Conservation (phyloP, 2,113 vertebrate species). For the Hypanus sabinus region DNA sequence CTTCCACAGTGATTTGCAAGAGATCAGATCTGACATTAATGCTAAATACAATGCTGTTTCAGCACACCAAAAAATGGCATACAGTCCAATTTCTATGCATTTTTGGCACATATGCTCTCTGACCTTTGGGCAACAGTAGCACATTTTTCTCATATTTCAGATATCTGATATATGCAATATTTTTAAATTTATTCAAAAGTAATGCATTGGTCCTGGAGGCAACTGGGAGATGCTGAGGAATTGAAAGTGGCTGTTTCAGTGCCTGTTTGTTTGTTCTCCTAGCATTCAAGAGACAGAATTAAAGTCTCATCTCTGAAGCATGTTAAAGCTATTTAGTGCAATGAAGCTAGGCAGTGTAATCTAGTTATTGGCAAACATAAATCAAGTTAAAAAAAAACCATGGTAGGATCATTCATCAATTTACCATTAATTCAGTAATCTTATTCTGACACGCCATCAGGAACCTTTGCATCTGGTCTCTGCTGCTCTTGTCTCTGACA, state of each 20-base stretch:
- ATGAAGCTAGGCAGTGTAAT: slow-evolving; percentile 26
- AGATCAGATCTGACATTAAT: too few relatives aligned
- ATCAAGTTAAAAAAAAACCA: slow-evolving; percentile 22
- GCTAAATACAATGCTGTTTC: too few relatives aligned
- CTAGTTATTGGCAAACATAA: slow-evolving; percentile 23
- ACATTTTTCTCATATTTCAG: too few relatives aligned
- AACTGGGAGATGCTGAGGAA: not conserved
- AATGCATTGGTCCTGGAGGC: not conserved
- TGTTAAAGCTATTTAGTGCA: slow-evolving; percentile 35
- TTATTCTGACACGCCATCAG: not conserved
- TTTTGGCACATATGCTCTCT: too few relatives aligned
- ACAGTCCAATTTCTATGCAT: too few relatives aligned
- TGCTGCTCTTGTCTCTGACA: not conserved
- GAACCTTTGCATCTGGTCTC: not conserved
- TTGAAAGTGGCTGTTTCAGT: not conserved
- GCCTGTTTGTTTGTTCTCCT: not conserved
- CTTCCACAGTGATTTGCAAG: too few relatives aligned
- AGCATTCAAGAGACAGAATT: not conserved
- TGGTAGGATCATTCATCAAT: slow-evolving; percentile 28
- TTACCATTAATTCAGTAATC: slow-evolving; percentile 24
- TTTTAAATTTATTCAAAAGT: not conserved
- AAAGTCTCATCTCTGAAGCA: slow-evolving; percentile 26
- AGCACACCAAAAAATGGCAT: too few relatives aligned
- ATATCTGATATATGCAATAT: not conserved
- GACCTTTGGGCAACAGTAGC: too few relatives aligned